Evolutionary conservation across 2,888 invertebrate genomes (phyloP), one percentile per base, ranked within the genome.

Genomic region (Sarcophaga variegata): DNA sequence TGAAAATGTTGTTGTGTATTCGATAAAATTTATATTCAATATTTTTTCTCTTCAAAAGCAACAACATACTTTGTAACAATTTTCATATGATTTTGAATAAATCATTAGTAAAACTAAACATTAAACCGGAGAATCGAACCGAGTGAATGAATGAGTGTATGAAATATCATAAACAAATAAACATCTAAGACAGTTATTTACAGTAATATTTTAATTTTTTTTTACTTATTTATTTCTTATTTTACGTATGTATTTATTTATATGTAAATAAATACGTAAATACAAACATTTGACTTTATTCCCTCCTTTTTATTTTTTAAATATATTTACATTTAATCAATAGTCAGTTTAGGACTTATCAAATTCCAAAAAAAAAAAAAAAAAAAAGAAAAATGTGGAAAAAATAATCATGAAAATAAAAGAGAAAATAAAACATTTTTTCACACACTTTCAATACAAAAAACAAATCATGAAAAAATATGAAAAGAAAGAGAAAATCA

Each of bases 381-480:
- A 22, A 22, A 22, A 22, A 22, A 22, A n/a, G n/a, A 54, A 37
- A 27, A 25, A 69, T n/a, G 47, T 54, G 62, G 70, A 80, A 64
- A 54, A 54, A 70, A 72, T 45, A n/a, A 54, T 37, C 37, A 54
- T 14, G 54, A 54, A 4, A 54, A 2, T 54, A 54, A 14, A 25
- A 25, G 10, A 67, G n/a, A 70, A 70, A 47, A 63, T 64, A 12
- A 64, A 72, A 59, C 69, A 83, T 62, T 71, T 74, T 85, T 81
- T 85, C 78, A 85, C 78, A 82, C 71, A 71, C 45, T 76, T 78
- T 81, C 63, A 49, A 78, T 78, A 22, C 3, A 71, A 8, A 66
- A 12, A 27, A 37, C 2, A 62, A 62, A 62, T 67, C 12, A 66
- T 64, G 49, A 8, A 37, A 14, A 54, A 54, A 54, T 54, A 54